Evolutionary conservation across 1,140 invertebrate species (phyloP).

Genomic region (Drosophila cardini): DNA sequence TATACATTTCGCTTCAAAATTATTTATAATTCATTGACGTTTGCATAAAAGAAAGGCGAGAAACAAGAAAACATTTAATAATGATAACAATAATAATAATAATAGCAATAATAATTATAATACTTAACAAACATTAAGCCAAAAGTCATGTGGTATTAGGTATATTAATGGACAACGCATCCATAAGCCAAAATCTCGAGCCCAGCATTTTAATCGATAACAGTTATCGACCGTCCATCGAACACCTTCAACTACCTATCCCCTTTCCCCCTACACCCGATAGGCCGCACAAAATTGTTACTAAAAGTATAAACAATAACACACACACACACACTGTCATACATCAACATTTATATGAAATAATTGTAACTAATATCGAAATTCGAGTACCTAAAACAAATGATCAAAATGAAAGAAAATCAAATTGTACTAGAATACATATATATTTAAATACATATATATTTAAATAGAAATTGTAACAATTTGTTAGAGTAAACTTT

Average conservation of each 20-base stretch:
- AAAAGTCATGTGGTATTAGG: slow-evolving; percentile 24
- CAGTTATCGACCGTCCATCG: not conserved
- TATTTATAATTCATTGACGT: slow-evolving; percentile 70
- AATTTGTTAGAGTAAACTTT: slow-evolving; percentile 8
- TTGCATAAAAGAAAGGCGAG: slow-evolving; percentile 35
- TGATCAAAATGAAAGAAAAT: slow-evolving; percentile 64
- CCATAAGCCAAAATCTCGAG: slow-evolving; percentile 23
- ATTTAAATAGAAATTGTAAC: slow-evolving; percentile 13
- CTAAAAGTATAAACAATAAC: slow-evolving; percentile 38
- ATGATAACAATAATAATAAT: slow-evolving; percentile 21
- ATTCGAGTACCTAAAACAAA: slow-evolving; percentile 66
- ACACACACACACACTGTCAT: slow-evolving; percentile 10
- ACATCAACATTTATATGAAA: slow-evolving; percentile 8
- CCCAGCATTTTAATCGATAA: slow-evolving; percentile 1
- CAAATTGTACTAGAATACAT: slow-evolving; percentile 1
- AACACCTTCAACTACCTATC: not conserved
- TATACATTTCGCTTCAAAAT: slow-evolving; percentile 71
- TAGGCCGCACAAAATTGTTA: slow-evolving; percentile 45
- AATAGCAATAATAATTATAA: not conserved
- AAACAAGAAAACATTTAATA: slow-evolving; percentile 19
- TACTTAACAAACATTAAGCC: slow-evolving; percentile 33
- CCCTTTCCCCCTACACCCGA: not conserved
- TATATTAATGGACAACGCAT: slow-evolving; percentile 18
- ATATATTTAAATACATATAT: slow-evolving; percentile 21
- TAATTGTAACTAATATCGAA: slow-evolving; percentile 53